Conservation (phyloP, 2,888 invertebrate genomes). For the Idaea straminata region DNA sequence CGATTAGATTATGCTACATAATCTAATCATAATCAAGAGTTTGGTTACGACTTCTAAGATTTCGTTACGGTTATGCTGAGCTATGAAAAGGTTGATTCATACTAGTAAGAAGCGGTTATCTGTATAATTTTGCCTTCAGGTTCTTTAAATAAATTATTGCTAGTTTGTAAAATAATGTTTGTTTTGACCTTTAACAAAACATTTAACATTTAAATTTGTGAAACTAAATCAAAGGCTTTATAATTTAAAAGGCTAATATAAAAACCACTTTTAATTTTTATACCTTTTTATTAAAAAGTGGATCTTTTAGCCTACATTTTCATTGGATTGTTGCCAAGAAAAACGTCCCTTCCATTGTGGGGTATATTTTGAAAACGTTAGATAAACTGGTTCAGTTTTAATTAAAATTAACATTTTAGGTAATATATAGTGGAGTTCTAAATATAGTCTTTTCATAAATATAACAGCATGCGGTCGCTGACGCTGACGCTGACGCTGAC, state of each 20-base stretch:
- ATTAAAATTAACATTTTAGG: background rate
- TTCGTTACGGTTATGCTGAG: no score
- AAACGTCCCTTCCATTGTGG: constrained; percentile 33
- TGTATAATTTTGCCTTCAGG: no score
- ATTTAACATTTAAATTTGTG: background rate
- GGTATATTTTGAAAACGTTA: background rate
- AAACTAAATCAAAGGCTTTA: background rate
- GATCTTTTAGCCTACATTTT: constrained; percentile 48
- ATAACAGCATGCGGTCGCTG: background rate
- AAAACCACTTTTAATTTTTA: constrained; percentile 13
- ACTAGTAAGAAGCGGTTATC: no score
- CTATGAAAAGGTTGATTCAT: no score
- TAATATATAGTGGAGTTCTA: background rate
- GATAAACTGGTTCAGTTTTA: background rate
- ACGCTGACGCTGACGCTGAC: background rate
- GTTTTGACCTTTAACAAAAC: background rate
- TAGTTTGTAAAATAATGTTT: background rate
- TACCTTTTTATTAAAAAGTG: constrained; percentile 27
- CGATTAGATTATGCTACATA: no score
- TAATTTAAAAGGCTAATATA: constrained; percentile 29
- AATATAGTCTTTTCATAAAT: background rate
- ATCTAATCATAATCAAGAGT: no score
- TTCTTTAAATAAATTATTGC: background rate
- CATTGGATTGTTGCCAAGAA: constrained; percentile 49
- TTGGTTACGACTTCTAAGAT: no score